Evolutionary conservation across 2,113 vertebrate species (phyloP), one percentile per base, ranked within the genome.

Genomic region (Esox niger): DNA sequence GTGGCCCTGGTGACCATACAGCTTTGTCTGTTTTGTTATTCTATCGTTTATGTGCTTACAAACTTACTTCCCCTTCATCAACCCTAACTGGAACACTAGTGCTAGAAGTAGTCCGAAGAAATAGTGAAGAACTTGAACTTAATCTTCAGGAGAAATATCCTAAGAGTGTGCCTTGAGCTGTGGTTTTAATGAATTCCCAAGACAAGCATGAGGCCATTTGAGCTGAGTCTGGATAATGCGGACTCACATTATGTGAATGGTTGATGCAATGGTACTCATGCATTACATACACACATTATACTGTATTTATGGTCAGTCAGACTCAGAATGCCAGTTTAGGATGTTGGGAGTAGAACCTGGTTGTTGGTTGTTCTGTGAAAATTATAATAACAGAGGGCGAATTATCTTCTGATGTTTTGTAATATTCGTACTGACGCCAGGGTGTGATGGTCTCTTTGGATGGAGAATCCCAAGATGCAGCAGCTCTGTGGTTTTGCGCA

Each of bases 111-210:
- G 77, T 76, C 57, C 79, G 62, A 73, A 62, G 80, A 80, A 79
- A 35, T 80, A 65, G 74, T 78, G 84, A 85, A 67, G 81, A 85
- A 87, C 86, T 86, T 87, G 82, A 88, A 89, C 72, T 88, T 84
- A 75, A 79, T 75, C 82, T 83, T 82, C 80, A 86, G 84, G 85
- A 86, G 74, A 43, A 64, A 75, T 57, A 65, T 47, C 82, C 83
- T 87, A 81, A 61, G 81, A 81, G 88, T 87, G 89, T 91, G 90
- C 90, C 90, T 92, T 90, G 79, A 86, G 82, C 69, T 75, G 84
- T 75, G 79, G 78, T 82, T 85, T 82, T 66, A 64, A 66, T 88
- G 86, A 4, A 43, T 82, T 80, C 68, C 76, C 78, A 68, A 76
- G 71, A 82, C 31, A 77, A 80, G 71, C 74, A 58, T 87, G 82